phyloP scores from a whole-genome alignment of 2,888 invertebrate species.

The Uropetala carovei region DNA sequence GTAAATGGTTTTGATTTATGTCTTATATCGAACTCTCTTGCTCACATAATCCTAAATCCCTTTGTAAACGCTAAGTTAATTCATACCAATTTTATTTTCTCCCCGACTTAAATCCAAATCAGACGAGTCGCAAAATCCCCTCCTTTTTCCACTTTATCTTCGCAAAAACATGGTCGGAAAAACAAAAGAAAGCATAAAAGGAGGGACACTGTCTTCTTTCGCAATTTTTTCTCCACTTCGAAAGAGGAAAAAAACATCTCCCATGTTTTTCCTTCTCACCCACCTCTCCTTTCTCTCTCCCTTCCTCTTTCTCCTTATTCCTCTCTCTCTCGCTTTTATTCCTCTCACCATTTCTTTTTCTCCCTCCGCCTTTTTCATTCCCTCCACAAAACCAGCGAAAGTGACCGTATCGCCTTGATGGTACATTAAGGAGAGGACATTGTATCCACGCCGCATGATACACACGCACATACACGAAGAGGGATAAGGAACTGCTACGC shows the following conservation, averaged over 20 bases:
- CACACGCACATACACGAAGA: background rate
- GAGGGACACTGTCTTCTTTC: too few relatives aligned
- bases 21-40: too few relatives aligned
- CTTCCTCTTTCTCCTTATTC: background rate
- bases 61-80: too few relatives aligned
- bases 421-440: conserved; percentile 7
- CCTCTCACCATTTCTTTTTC: background rate
- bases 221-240: too few relatives aligned
- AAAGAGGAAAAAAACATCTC: background rate
- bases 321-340: background rate
- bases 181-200: too few relatives aligned
- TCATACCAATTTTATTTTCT: too few relatives aligned
- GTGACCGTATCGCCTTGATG: background rate
- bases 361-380: background rate
- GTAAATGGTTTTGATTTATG: too few relatives aligned
- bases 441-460: background rate
- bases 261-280: background rate
- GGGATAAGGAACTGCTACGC: background rate
- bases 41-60: too few relatives aligned
- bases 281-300: background rate
- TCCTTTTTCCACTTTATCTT: too few relatives aligned
- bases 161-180: too few relatives aligned
- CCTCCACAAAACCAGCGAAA: background rate
- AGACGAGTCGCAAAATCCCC: too few relatives aligned
- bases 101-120: too few relatives aligned